These are phyloP conservation scores for Ambastaia sidthimunki DNA, from an alignment of 2,797 vertebrate species.

Conservation along the genomic window DNA sequence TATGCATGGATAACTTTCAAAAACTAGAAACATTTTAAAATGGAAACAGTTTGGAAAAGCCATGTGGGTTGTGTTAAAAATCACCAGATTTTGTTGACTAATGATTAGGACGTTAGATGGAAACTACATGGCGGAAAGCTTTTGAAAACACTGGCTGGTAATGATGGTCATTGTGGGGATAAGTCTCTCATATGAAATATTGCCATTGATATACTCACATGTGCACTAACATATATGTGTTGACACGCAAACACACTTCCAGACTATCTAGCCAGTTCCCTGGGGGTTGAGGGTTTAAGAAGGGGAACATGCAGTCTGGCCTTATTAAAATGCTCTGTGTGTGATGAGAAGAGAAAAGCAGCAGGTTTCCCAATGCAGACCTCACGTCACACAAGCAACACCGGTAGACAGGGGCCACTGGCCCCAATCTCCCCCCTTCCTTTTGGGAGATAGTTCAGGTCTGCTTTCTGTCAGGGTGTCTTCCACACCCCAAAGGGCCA, in stretches of 20 bases:
- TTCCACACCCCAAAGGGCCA: slow-evolving; percentile 79
- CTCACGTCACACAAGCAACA: slow-evolving; percentile 62
- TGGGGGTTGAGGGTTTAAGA: slow-evolving; percentile 56
- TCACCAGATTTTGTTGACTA: slow-evolving; percentile 5
- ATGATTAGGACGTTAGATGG: slow-evolving; percentile 13
- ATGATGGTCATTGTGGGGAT: slow-evolving; percentile 18
- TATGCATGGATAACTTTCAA: slow-evolving; percentile 45
- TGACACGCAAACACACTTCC: slow-evolving; percentile 15
- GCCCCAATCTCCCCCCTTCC: slow-evolving; percentile 72
- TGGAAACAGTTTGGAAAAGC: slow-evolving; percentile 38
- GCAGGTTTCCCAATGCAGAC: slow-evolving; percentile 75
- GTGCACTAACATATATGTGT: slow-evolving; percentile 31
- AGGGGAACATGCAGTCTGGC: slow-evolving; percentile 66
- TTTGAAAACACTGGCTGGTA: not conserved
- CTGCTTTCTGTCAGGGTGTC: slow-evolving; percentile 90
- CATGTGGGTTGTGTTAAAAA: slow-evolving; percentile 26
- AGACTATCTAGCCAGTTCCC: slow-evolving; percentile 45
- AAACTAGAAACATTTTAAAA: slow-evolving; percentile 49
- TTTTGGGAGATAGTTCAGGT: slow-evolving; percentile 82
- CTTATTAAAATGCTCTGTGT: slow-evolving; percentile 75
- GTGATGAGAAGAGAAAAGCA: slow-evolving; percentile 75
- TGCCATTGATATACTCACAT: slow-evolving; percentile 32
- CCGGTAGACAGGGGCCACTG: slow-evolving; percentile 64
- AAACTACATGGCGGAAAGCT: not conserved
- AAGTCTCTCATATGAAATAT: slow-evolving; percentile 30